Base-by-base conservation (phyloP, 2,113 vertebrate species). In the Parotia lawesii region DNA sequence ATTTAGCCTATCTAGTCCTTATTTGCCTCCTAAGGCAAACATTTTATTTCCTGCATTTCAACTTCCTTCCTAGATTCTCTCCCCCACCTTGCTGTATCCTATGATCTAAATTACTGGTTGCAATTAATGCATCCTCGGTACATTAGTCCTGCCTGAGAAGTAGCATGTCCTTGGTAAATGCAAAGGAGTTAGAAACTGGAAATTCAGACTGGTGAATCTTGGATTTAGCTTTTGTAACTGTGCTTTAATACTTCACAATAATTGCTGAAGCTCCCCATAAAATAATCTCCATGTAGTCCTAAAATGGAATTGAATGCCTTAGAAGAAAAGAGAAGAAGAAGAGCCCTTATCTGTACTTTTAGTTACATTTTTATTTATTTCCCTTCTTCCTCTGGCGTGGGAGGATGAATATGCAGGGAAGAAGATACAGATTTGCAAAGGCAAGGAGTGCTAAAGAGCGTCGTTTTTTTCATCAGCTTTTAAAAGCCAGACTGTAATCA, bases 321-420 rank as follows among this genome's bases (percentile, higher is more conserved):
- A 76, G 87, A 90, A 93, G 60, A 89, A 83, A 87, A 87, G 88
- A 80, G 66, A 76, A 92, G 66, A 76, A 92, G 66, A 89, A 56
- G 58, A 87, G 47, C 64, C 44, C 89, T 95, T 95, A 97, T 96
- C 93, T 97, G 60, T 86, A 62, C 88, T 95, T 92, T 37, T 64
- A 74, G 88, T 85, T 85, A 83, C 44, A 22, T 92, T 96, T 91
- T 96, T 96, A 94, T 96, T 96, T 96, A 94, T 96, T 95, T 96
- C 83, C 60, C 61, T 90, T 92, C 75, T 94, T 93, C 79, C 83
- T 94, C 85, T 82, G 53, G 83, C 6, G 83, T 94, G 81, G 93
- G 95, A 94, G 93, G 94, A 94, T 94, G 94, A 95, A 92, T 89
- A 87, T 3, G 3, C 28, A 51, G 9, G 6, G 81, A 76, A 87